A percentile compares a stretch with the other conserved stretches of the same genome.
phyloP scores from a whole-genome alignment of 2,113 vertebrate species.

The Sylvietta virens region DNA sequence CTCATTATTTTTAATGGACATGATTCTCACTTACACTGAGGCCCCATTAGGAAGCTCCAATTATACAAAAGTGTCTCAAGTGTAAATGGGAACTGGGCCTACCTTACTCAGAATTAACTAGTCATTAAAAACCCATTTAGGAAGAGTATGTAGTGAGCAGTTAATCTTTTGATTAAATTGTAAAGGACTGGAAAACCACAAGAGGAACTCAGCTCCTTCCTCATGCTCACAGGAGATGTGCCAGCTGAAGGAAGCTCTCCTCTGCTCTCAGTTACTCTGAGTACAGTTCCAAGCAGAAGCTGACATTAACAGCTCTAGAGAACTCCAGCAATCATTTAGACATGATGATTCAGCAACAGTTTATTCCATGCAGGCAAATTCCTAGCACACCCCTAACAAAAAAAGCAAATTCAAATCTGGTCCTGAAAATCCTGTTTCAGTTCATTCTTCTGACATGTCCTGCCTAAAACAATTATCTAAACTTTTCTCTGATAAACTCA shows the following conservation, averaged over 20 bases:
- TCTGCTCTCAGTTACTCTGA: background rate
- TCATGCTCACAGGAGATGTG: background rate
- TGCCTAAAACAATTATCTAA: background rate
- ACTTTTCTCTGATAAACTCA: background rate
- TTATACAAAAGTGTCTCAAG: slow-evolving; percentile 2
- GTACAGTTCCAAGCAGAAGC: background rate
- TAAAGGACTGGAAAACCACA: slow-evolving; percentile 28
- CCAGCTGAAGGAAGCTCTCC: background rate
- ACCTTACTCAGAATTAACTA: slow-evolving; percentile 46
- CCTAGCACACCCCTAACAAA: background rate
- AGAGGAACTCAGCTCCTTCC: background rate
- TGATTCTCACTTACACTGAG: background rate
- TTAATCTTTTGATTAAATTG: slow-evolving; percentile 31
- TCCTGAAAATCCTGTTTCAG: background rate
- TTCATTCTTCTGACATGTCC: background rate
- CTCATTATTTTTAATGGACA: slow-evolving; percentile 34
- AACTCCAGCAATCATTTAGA: background rate
- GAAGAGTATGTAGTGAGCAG: background rate
- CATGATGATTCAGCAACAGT: background rate
- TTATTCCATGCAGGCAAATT: background rate
- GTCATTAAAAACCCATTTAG: slow-evolving; percentile 46
- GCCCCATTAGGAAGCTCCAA: background rate
- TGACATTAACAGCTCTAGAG: background rate
- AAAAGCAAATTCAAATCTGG: background rate
- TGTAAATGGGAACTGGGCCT: background rate